These are phyloP conservation scores for Napeogenes sylphis DNA, from an alignment of 2,888 invertebrate genomes.

Conservation along the genomic window DNA sequence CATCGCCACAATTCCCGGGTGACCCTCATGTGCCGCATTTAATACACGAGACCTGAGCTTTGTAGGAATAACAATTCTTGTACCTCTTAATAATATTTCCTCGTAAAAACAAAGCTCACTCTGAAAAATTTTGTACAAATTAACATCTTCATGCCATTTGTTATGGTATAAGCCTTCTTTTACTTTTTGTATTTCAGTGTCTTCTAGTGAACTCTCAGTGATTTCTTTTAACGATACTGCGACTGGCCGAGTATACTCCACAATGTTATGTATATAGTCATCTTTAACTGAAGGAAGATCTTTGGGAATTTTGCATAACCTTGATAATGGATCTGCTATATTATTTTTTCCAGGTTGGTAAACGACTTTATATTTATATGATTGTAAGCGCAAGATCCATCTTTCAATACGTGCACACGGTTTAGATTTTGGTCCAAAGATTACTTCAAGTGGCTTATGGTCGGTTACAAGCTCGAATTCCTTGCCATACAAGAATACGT, in stretches of 20 bases:
- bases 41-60: constrained; percentile 26
- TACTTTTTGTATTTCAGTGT: constrained; percentile 21
- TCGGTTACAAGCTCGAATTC: constrained; percentile 40
- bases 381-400: constrained; percentile 34
- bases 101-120: constrained; percentile 22
- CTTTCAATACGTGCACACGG: constrained; percentile 40
- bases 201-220: constrained; percentile 9
- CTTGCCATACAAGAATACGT: constrained; percentile 35
- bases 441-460: constrained; percentile 46
- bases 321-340: constrained; percentile 38
- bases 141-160: constrained; percentile 22
- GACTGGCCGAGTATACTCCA: constrained; percentile 13
- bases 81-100: constrained; percentile 25
- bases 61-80: constrained; percentile 27
- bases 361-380: constrained; percentile 26
- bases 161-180: constrained; percentile 22
- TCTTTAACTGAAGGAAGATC: constrained; percentile 19
- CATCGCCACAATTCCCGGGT: no score
- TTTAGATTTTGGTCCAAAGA: constrained; percentile 41
- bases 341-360: constrained; percentile 36
- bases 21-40: constrained; percentile 20
- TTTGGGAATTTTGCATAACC: constrained; percentile 6
- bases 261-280: constrained; percentile 21
- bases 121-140: constrained; percentile 4
- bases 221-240: constrained; percentile 22